Percentiles rank a stretch among this genome's conserved stretches.
phyloP scores from a whole-genome alignment of 2,113 vertebrate species.

The Clarias gariepinus region DNA sequence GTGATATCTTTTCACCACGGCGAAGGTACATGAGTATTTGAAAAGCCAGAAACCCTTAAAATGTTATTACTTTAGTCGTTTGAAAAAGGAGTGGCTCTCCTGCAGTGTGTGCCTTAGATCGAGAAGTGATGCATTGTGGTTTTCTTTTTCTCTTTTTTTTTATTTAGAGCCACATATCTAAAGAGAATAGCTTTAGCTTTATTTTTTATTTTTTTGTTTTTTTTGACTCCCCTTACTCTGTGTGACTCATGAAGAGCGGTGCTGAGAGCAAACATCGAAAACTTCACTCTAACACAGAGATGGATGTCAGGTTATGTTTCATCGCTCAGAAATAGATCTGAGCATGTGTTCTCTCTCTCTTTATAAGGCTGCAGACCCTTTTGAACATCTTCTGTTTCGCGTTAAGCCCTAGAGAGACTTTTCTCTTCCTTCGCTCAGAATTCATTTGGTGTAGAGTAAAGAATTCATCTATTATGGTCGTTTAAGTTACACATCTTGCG shows the following conservation, averaged over 20 bases:
- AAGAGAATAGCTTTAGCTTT: neutral
- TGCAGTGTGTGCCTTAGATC: conserved; percentile 18
- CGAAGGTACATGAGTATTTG: neutral
- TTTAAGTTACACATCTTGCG: neutral
- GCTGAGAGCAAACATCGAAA: conserved; percentile 32
- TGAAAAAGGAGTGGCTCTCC: conserved; percentile 33
- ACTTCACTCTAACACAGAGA: conserved; percentile 1
- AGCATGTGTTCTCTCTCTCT: conserved; percentile 20
- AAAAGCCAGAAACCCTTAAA: conserved; percentile 32
- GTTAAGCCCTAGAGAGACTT: conserved; percentile 7
- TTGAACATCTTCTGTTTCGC: conserved; percentile 12
- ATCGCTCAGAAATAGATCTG: neutral
- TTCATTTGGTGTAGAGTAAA: conserved; percentile 27
- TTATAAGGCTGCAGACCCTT: neutral
- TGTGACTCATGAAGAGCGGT: conserved; percentile 16
- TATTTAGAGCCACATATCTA: conserved; percentile 8
- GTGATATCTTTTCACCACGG: conserved; percentile 32
- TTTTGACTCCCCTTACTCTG: conserved; percentile 38
- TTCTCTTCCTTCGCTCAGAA: neutral
- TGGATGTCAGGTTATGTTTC: conserved; percentile 7
- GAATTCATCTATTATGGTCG: conserved; percentile 46
- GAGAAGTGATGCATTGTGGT: conserved; percentile 17
- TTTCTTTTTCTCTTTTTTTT: neutral
- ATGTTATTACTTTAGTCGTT: conserved; percentile 34
- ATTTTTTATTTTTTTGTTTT: neutral